These are phyloP conservation scores for Tachina grossa DNA, from an alignment of 2,888 invertebrate species.

Conservation along the genomic window DNA sequence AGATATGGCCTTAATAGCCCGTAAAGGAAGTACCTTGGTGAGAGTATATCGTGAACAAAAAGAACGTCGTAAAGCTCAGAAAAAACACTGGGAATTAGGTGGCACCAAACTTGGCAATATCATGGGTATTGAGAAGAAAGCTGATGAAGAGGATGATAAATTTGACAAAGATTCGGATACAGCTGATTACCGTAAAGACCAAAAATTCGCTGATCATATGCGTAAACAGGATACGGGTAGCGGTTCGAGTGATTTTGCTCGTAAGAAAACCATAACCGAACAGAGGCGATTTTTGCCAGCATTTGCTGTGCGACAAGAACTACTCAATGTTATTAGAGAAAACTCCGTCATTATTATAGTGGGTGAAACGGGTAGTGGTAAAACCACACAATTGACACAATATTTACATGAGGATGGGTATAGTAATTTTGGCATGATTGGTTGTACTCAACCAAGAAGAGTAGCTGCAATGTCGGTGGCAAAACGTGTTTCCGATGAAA, in stretches of 20 bases:
- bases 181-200: conserved; percentile 94
- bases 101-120: conserved; percentile 95
- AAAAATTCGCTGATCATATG: conserved; percentile 98
- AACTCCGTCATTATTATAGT: conserved; percentile 98
- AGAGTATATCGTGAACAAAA: conserved; percentile 96
- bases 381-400: conserved; percentile 98
- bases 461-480: conserved; percentile 99
- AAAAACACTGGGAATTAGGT: conserved; percentile 99
- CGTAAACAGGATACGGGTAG: conserved; percentile 87
- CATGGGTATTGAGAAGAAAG: conserved; percentile 94
- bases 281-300: conserved; percentile 97
- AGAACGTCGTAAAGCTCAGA: conserved; percentile 97
- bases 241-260: conserved; percentile 92
- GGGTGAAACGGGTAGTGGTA: conserved; percentile 86
- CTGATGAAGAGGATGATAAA: conserved; percentile 89
- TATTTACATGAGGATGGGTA: conserved; percentile 99
- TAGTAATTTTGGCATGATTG: conserved; percentile 95
- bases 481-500: conserved; percentile 99
- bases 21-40: conserved; percentile 96
- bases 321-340: conserved; percentile 94
- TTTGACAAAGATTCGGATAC: conserved; percentile 87
- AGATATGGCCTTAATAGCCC: conserved; percentile 97
- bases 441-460: conserved; percentile 98
- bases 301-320: conserved; percentile 96
- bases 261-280: conserved; percentile 91